Base-by-base conservation (phyloP, 2,797 vertebrate species). In the Stomatorhinus walkeri region DNA sequence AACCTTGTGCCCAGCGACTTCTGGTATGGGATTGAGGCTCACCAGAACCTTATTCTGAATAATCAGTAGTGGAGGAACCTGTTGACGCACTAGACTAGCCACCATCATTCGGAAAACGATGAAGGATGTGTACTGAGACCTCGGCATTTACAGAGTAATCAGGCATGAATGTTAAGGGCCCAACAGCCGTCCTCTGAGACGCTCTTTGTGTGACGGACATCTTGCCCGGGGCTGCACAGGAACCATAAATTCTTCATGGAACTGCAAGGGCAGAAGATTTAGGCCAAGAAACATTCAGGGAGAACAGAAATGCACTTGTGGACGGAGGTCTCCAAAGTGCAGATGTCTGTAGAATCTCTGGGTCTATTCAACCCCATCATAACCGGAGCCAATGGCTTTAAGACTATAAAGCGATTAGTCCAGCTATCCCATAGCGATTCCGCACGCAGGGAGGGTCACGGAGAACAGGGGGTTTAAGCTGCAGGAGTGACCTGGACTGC, bases 231-330 rank as follows among this genome's bases (percentile, higher is more conserved):
- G 68, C 68, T 40, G 40, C 76, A n/a, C 36, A 81, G 76, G 76
- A 81, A 81, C 76, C 40, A 46, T 81, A 81, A 81, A 81, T 43
- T 46, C 76, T 81, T 81, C 40, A 81, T 7, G 16, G n/a, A 81
- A 81, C 36, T 8, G 8, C 76, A 43, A 43, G 19, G 76, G 36
- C 76, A 43, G 19, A 81, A 81, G 7, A 46, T 46, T 85, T 24
- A 24, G 84, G 76, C 76, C 76, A 46, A 81, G 19, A 81, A 46
- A 49, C 40, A 84, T 48, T 24, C 43, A 52, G 46, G 24, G 22
- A 24, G 83, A 51, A 85, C 83, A 85, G 46, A 85, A 49, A 49
- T 52, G 46, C 79, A 49, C 48, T 52, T 49, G 83, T 85, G 87
- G 14, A 76, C n/a, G 12, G 48, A 24, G 72, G 10, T 54, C 22